Percentiles rank a stretch among this genome's conserved stretches.
Conservation (phyloP, 2,888 invertebrate genomes). For the Caenorhabditis angaria region DNA sequence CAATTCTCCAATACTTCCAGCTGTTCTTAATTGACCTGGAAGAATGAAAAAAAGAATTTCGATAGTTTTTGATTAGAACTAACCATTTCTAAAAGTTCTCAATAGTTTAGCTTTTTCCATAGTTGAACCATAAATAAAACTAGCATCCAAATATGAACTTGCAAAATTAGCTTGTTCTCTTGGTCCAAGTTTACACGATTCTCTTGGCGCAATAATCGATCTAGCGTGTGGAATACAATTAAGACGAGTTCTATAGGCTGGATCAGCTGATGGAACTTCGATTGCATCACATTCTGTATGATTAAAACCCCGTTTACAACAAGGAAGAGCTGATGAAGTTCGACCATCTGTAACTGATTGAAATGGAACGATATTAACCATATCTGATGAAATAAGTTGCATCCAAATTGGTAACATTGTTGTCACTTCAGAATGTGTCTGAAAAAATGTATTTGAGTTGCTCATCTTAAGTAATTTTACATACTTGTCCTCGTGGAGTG, state of each 20-base stretch:
- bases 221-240: conserved; percentile 63
- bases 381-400: conserved; percentile 68
- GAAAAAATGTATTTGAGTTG: conserved; percentile 4
- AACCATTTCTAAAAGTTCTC: conserved; percentile 81
- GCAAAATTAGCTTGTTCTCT: conserved; percentile 93
- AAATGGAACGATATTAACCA: conserved; percentile 76
- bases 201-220: conserved; percentile 62
- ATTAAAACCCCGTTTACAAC: conserved; percentile 63
- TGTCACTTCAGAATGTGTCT: conserved; percentile 77
- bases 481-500: conserved; percentile 43
- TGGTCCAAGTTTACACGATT: conserved; percentile 65
- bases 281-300: conserved; percentile 70
- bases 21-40: conserved; percentile 58
- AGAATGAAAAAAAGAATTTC: background rate
- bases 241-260: conserved; percentile 61
- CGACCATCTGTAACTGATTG: conserved; percentile 35
- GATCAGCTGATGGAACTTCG: conserved; percentile 61
- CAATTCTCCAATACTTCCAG: conserved; percentile 56
- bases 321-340: conserved; percentile 57
- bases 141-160: conserved; percentile 82
- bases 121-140: conserved; percentile 89
- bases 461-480: conserved; percentile 1
- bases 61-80: background rate
- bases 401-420: conserved; percentile 76
- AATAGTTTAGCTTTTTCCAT: conserved; percentile 82